Base-by-base conservation (phyloP, 1,140 invertebrate species). In the Aricia agestis region DNA sequence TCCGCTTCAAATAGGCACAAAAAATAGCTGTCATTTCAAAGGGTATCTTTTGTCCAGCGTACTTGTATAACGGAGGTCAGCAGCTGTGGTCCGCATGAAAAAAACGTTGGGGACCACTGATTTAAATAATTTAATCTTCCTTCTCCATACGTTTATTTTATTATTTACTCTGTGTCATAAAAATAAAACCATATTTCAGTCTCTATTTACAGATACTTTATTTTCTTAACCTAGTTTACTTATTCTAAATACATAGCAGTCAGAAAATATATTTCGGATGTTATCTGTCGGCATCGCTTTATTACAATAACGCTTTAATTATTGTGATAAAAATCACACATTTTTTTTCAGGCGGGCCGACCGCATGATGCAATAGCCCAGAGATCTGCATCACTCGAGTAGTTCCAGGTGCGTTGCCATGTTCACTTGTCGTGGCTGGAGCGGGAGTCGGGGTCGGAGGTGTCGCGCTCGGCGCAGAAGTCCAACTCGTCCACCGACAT, bases 401-500 rank as follows among this genome's bases (percentile, higher is more conserved):
- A 36, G 36, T 36, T 5, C 6, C 45, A 52, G 45, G 45, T 52
- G 45, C 11, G 45, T 6, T 13, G 6, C 13, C 2, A 4, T 52
- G 45, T 15, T 52, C 11, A 80, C 66, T 81, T 84, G 77, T 86
- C 83, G 72, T 84, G 84, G 73, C 82, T 84, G 66, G 82, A 86
- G 15, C 83, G 76, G 3, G 82, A 83, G 76, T 87, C 85, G 0
- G 77, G 82, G 66, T 87, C 85, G 10, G 82, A 85, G 13, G 72
- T 17, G 69, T 86, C 83, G 10, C 80, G 77, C 1, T 67, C 71
- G 69, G 82, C 84, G 67, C 72, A 68, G 74, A 76, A 71, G 65
- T 82, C 79, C 78, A 84, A 10, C 70, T 86, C 85, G 74, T 87
- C 85, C 42, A 87, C 79, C 4, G 85, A 78, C 82, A 87, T 80